Evolutionary conservation across 2,113 vertebrate genomes (phyloP).

Genomic region (Australoheros scitulus): DNA sequence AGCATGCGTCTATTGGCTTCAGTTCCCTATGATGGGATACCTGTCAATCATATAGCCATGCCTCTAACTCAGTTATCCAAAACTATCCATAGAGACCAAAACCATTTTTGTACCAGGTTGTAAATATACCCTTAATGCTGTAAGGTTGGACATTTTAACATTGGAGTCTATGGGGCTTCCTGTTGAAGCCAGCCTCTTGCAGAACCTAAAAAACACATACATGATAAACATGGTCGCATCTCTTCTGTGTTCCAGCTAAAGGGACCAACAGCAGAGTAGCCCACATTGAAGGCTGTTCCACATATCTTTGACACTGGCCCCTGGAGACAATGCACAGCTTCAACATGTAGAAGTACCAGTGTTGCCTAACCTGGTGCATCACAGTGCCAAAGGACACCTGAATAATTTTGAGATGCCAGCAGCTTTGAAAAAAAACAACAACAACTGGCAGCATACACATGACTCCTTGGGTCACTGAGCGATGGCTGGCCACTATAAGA

Average conservation of each 20-base stretch:
- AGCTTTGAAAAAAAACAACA: not conserved
- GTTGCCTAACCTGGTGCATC: not conserved
- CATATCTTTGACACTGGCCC: not conserved
- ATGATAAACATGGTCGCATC: not conserved
- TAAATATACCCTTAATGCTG: too few relatives aligned
- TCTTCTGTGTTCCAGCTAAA: not conserved
- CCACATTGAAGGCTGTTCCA: not conserved
- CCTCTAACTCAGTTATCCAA: not conserved
- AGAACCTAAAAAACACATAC: not conserved
- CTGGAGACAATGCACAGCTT: not conserved
- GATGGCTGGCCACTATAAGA: not conserved
- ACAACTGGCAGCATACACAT: not conserved
- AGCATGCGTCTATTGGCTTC: too few relatives aligned
- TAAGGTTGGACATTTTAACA: too few relatives aligned
- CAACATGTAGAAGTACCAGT: not conserved
- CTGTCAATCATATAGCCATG: not conserved
- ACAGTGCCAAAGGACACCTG: not conserved
- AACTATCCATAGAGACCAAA: too few relatives aligned
- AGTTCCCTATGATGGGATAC: not conserved
- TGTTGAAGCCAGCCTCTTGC: too few relatives aligned
- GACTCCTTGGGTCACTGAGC: not conserved
- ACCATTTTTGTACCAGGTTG: too few relatives aligned
- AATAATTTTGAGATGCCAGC: rapidly evolving
- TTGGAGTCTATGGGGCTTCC: too few relatives aligned
- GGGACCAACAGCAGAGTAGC: rapidly evolving